Base-by-base conservation (phyloP, 2,888 invertebrate species). In the Craniophora ligustri region DNA sequence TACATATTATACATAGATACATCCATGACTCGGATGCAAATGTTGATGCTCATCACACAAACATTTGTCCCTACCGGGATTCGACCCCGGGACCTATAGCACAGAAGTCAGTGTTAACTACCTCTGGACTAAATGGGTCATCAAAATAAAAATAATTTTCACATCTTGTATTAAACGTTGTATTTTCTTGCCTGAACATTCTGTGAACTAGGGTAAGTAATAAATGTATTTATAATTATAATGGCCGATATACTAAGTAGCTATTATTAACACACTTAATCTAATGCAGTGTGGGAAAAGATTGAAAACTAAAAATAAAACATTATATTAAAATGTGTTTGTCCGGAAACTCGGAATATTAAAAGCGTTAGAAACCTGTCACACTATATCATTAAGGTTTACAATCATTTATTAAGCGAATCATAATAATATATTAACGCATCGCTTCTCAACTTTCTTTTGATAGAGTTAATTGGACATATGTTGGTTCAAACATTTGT, bases 321-420 rank as follows among this genome's bases (percentile, higher is more conserved):
- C 23, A 18, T 18, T 23, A 14, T 31, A 41, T 56, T 8, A 40
- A n/a, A 18, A 3, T 26, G n/a, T 32, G 23, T 40, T 30, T 39
- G 19, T 54, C 50, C 56, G 56, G 60, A 64, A 46, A 48, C 23
- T 59, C 28, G 16, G 30, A 56, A 50, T 56, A 49, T 56, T 36
- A 48, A 46, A 31, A 23, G 18, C 32, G 49, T 55, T 54, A 30
- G 21, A 39, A 63, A 59, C 47, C 41, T 48, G 59, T 53, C 54
- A 35, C 32, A 21, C 30, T 48, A 46, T 48, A 57, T 55, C 35
- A 57, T 54, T 55, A 48, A 32, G 45, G 16, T 15, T 23, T 55
- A 53, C 14, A 46, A 47, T 50, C n/a, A 39, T 58, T 48, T 59
- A 62, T 45, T 39, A 51, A 28, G 28, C 16, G 19, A 26, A 53